Evolutionary conservation across 1,140 invertebrate genomes (phyloP), one percentile per base, ranked within the genome.

Genomic region (Vanessa atalanta): DNA sequence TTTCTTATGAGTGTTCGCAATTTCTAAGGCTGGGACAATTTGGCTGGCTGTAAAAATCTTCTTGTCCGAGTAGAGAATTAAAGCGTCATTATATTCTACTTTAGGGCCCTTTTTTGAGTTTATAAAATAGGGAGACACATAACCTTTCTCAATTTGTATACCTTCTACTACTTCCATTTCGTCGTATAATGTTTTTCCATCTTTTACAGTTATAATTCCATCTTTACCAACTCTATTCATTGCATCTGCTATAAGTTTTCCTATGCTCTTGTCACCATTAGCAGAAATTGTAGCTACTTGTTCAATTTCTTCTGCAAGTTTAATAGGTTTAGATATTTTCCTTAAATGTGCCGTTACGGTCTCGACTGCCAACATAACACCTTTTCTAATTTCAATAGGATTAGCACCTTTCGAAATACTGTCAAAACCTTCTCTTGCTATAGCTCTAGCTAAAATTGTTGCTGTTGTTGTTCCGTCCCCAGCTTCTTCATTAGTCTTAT

Each of bases 81-180:
- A 93, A 50, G 97, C 97, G 93, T 99, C 99, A 93, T 99, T 98
- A 90, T 98, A 99, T 94, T 99, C 99, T 70, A 99, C 98, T 94
- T 99, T 99, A 14, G 98, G 98, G 63, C 98, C 97, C 94, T 99
- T 99, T 3, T 97, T 94, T 1, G 98, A 97, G 91, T 99, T 99
- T 83, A 99, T 99, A 93, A 99, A 99, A 89, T 99, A 99, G n/a
- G 99, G 99, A 50, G 99, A 99, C 92, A 99, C 99, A 92, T 99
- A 99, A 71, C 99, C 99, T 79, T 99, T 95, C 88, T 99, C 99
- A 92, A 99, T 99, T 93, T 99, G 99, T 98, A 99, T 99, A 81
- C 99, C 99, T 93, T 99, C 99, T 92, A 99, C 99, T 31, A 99
- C 88, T 94, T 99, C 99, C 9, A 99, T 93, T 93, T 99, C 99